Percentiles rank a stretch among this genome's conserved stretches.
Evolutionary conservation across 1,140 invertebrate genomes (phyloP).

Genomic region (Cyclina sinensis): DNA sequence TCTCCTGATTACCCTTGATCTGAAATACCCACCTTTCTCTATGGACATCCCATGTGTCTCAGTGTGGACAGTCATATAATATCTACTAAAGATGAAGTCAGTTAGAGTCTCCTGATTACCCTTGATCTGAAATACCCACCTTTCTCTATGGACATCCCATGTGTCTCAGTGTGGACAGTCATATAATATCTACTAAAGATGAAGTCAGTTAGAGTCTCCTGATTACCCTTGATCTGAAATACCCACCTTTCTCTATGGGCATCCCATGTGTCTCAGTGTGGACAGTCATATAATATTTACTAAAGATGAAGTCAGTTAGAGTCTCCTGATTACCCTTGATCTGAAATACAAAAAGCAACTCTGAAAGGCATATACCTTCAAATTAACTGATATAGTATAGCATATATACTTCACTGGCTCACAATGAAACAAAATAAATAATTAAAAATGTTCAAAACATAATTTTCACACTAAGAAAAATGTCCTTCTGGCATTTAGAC

Average conservation of each 20-base stretch:
- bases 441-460: too few species aligned
- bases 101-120: constrained; percentile 71
- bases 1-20: constrained; percentile 74
- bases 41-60: constrained; percentile 76
- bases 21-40: too few species aligned
- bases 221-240: constrained; percentile 78
- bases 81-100: constrained; percentile 84
- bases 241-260: too few species aligned
- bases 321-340: constrained; percentile 72
- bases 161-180: constrained; percentile 80
- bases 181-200: constrained; percentile 84
- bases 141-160: too few species aligned
- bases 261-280: constrained; percentile 80
- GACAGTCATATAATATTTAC: constrained; percentile 81
- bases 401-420: too few species aligned
- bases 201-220: constrained; percentile 77
- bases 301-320: constrained; percentile 82
- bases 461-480: too few species aligned
- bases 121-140: constrained; percentile 79
- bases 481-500: too few species aligned
- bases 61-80: constrained; percentile 81
- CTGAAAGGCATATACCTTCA: too few species aligned
- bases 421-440: too few species aligned
- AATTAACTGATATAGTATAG: too few species aligned
- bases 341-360: too few species aligned